These are phyloP conservation scores for Eristalis arbustorum DNA, from an alignment of 2,888 invertebrate genomes.

Conservation along the genomic window DNA sequence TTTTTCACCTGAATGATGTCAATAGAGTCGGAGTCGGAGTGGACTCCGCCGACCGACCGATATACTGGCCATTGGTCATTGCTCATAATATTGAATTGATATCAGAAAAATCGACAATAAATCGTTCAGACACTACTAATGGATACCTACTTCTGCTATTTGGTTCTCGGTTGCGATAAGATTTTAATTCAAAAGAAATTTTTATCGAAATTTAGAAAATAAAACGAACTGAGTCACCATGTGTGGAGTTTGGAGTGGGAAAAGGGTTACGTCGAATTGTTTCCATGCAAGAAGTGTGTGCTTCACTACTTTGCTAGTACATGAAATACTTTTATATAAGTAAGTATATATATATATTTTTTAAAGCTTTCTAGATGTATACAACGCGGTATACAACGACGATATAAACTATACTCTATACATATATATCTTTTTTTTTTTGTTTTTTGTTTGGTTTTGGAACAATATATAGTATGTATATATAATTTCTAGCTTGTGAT, in stretches of 20 bases:
- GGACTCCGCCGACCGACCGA: neutral
- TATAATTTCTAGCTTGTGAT: constrained; percentile 50
- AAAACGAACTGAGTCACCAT: neutral
- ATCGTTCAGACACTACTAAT: constrained; percentile 10
- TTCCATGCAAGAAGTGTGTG: constrained; percentile 44
- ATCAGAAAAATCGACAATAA: constrained; percentile 15
- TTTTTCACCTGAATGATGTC: constrained; percentile 24
- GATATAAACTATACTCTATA: constrained; percentile 42
- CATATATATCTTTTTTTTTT: constrained; percentile 14
- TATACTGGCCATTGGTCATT: neutral
- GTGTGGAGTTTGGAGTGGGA: neutral
- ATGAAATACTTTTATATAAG: constrained; percentile 26
- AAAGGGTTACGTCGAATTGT: neutral
- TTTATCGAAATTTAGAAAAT: neutral
- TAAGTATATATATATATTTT: neutral
- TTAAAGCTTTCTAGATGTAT: constrained; percentile 54
- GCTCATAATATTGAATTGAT: neutral
- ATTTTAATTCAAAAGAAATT: constrained; percentile 8
- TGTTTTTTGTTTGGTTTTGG: constrained; percentile 27
- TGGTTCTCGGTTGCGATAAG: neutral
- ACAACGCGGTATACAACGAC: constrained; percentile 27
- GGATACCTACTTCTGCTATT: neutral
- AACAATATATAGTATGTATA: constrained; percentile 42
- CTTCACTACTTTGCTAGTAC: constrained; percentile 36
- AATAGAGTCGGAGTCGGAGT: neutral